These are phyloP conservation scores for Luperina testacea DNA, from an alignment of 2,888 invertebrate genomes.

Conservation along the genomic window DNA sequence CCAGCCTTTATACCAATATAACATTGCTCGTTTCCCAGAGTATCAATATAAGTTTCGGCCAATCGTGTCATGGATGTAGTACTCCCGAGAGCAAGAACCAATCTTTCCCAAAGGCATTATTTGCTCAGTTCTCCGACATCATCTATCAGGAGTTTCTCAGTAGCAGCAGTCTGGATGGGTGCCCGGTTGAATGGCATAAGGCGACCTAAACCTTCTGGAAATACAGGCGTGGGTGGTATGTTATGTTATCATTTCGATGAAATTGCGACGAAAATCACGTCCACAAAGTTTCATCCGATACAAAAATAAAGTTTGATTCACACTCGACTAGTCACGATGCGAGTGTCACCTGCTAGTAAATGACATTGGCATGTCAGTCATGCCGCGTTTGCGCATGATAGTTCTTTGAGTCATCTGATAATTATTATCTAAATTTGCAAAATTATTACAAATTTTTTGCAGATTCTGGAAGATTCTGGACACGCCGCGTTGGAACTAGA, in stretches of 20 bases:
- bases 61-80: not conserved
- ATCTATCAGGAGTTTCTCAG: not conserved
- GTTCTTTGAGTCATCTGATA: not conserved
- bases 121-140: constrained; percentile 7
- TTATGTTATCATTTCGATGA: constrained; percentile 12
- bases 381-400: not conserved
- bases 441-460: constrained; percentile 7
- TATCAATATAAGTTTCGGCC: not conserved
- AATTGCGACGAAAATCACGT: constrained; percentile 1
- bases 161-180: not conserved
- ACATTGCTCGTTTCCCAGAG: not conserved
- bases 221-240: not conserved
- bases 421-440: not conserved
- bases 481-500: too few relatives aligned
- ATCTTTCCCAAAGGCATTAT: constrained; percentile 6
- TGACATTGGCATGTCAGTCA: constrained; percentile 23
- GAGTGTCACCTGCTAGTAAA: constrained; percentile 25
- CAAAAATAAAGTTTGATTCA: constrained; percentile 49
- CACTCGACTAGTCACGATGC: constrained; percentile 14
- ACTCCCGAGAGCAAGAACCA: not conserved
- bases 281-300: constrained; percentile 6
- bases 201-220: not conserved
- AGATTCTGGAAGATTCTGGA: too few relatives aligned
- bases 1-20: not conserved
- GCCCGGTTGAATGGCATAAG: not conserved